Base-by-base conservation (phyloP, 2,113 vertebrate species). In the Nothobranchius kuhntae region DNA sequence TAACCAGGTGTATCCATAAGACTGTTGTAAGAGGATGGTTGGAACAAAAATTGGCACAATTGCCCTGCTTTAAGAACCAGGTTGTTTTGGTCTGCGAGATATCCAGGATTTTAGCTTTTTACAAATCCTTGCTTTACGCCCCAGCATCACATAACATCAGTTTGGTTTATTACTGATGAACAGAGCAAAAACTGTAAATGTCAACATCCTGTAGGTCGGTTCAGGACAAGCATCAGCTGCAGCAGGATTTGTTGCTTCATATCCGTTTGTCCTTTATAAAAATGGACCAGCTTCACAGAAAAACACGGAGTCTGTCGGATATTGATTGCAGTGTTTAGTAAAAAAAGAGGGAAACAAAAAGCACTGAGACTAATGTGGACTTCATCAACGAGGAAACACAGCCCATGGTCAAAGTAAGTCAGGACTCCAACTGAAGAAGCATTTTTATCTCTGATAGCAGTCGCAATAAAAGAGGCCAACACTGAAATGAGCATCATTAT, bases 351-450 rank as follows among this genome's bases (percentile, higher is more conserved):
- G 38, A 40, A 68, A 76, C 44, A 10, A 45, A 78, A 68, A 53
- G 40, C 38, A 61, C 65, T 66, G 61, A 65, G 65, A 65, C 71
- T 40, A 53, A 10, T 53, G 35, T 52, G 50, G 45, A 59, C 70
- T 61, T 67, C 11, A 17, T 21, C 57, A 73, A 50, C 30, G 14
- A 79, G 70, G 77, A 48, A 69, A 57, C n/a, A 52, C n/a, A 52
- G 56, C 61, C 63, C 69, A 74, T 75, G 71, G 77, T 84, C 61
- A 50, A 26, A 73, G 48, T 7, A 55, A 69, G 77, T 81, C 51
- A 72, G 77, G 81, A 3, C 24, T 53, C 11, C 24, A 15, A 53
- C 11, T 53, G 17, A 40, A 40, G 38, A 7, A 40, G 38, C 38
- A 40, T 40, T 40, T 40, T 40, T 40, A 40, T 40, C 38, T 8